phyloP scores from a whole-genome alignment of 2,113 vertebrate genomes.

The Cacatua alba region DNA sequence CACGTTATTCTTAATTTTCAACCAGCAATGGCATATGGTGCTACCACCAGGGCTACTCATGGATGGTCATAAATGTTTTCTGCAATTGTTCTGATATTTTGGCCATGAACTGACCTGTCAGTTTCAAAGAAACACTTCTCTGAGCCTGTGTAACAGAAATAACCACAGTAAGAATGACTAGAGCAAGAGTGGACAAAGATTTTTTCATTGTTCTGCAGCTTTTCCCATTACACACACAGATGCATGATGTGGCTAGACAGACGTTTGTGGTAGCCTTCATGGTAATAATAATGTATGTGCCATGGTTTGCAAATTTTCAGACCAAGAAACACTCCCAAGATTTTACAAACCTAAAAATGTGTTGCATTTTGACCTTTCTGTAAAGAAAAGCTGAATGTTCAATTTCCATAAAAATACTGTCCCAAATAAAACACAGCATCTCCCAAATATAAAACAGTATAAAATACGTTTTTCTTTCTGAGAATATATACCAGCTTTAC shows the following conservation, averaged over 20 bases:
- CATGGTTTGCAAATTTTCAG: not conserved
- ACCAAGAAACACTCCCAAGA: not conserved
- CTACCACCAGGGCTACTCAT: not conserved
- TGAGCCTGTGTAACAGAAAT: not conserved
- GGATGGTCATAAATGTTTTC: not conserved
- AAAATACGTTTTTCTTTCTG: not conserved
- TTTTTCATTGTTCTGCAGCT: not conserved
- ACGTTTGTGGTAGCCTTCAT: not conserved
- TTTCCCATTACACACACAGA: not conserved
- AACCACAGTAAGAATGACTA: not conserved
- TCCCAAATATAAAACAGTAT: not conserved
- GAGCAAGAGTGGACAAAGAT: rapidly evolving
- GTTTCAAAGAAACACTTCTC: not conserved
- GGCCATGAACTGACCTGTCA: not conserved
- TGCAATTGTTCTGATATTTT: not conserved
- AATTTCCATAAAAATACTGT: not conserved
- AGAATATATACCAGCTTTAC: not conserved
- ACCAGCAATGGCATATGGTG: not conserved
- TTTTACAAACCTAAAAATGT: not conserved
- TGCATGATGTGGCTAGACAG: not conserved
- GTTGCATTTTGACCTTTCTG: not conserved
- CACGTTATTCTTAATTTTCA: not conserved
- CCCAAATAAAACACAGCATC: not conserved
- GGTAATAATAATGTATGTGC: not conserved
- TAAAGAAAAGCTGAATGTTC: not conserved